Percentiles rank a stretch among this genome's conserved stretches.
Evolutionary conservation across 2,888 invertebrate genomes (phyloP).

Genomic region (Tiliacea citrago): DNA sequence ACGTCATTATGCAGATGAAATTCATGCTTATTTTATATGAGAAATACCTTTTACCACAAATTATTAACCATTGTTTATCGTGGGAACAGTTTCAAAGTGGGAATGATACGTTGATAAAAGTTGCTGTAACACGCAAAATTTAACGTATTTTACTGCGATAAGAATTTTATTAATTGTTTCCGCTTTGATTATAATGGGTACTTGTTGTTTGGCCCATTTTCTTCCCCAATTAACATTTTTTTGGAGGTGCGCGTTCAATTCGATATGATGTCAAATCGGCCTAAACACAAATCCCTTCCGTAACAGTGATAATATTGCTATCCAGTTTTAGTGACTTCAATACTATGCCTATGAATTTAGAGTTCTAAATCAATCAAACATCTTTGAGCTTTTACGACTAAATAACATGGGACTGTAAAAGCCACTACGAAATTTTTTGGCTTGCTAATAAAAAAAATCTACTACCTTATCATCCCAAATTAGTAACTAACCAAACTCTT

Average conservation of each 20-base stretch:
- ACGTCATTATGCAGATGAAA: no score
- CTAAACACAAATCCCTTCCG: no score
- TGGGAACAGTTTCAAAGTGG: slow-evolving; percentile 47
- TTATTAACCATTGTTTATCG: slow-evolving; percentile 35
- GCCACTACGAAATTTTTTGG: not conserved
- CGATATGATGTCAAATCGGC: no score
- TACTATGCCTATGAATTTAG: not conserved
- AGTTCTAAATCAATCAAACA: no score
- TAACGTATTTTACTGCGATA: slow-evolving; percentile 32
- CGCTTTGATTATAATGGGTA: slow-evolving; percentile 39
- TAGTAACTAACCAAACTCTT: not conserved
- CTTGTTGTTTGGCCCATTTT: not conserved
- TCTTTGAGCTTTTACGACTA: no score
- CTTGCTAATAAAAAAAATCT: not conserved
- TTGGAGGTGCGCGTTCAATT: not conserved
- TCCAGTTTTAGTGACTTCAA: no score
- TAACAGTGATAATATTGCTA: no score
- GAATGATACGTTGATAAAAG: slow-evolving; percentile 51
- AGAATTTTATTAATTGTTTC: slow-evolving; percentile 37
- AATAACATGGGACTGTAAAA: no score
- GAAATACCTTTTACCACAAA: not conserved
- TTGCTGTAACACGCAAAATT: slow-evolving; percentile 57
- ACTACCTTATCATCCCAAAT: not conserved
- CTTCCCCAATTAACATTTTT: not conserved
- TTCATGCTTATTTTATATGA: no score